A percentile compares a stretch with the other conserved stretches of the same genome.
phyloP scores from a whole-genome alignment of 2,888 invertebrate genomes.

The Chrysodeixis includens region DNA sequence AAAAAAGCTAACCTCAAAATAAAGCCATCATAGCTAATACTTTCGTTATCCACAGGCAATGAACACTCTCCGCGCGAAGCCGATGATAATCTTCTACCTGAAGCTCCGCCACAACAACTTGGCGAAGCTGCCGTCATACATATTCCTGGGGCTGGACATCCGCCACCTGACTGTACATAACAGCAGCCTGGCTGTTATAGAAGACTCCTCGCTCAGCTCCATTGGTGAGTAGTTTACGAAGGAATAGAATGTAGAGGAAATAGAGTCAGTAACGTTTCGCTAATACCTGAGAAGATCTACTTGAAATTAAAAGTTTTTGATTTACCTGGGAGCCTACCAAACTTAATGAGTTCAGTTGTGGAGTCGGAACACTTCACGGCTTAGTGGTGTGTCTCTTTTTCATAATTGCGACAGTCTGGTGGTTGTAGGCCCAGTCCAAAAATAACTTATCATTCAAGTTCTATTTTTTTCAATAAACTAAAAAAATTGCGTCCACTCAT shows the following conservation, averaged over 20 bases:
- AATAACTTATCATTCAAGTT: no score
- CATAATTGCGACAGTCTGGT: no score
- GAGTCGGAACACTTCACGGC: no score
- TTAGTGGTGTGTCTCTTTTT: no score
- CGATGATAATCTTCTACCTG: constrained; percentile 95
- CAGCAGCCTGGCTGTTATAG: constrained; percentile 95
- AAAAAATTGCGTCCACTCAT: no score
- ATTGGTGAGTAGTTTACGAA: constrained; percentile 90
- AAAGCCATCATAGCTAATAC: not conserved
- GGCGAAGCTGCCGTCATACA: constrained; percentile 95
- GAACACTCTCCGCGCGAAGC: constrained; percentile 94
- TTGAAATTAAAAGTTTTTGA: no score
- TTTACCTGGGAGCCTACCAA: no score
- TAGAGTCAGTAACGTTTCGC: not conserved
- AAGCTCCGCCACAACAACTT: constrained; percentile 96
- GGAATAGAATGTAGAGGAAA: no score
- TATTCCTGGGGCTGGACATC: constrained; percentile 96
- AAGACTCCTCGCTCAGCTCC: constrained; percentile 95
- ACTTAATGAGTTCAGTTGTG: no score
- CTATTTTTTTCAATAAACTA: no score
- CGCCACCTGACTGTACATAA: constrained; percentile 96
- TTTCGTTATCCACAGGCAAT: constrained; percentile 89
- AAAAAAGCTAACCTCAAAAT: no score
- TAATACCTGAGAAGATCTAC: not conserved
- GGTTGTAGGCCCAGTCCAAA: no score